These are phyloP conservation scores for Chromis chromis DNA, from an alignment of 2,797 vertebrate species.

Conservation along the genomic window DNA sequence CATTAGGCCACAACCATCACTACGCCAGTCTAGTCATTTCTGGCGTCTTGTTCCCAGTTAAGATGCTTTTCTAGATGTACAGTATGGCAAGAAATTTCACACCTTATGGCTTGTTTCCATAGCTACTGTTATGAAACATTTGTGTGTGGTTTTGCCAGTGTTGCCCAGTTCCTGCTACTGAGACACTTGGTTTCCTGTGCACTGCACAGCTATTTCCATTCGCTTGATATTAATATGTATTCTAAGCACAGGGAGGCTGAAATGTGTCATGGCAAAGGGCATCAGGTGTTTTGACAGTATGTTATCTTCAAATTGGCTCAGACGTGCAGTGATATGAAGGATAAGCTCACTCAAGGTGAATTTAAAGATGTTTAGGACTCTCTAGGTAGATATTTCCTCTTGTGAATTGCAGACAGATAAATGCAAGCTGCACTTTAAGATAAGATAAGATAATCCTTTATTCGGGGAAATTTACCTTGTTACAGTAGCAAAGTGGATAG, in stretches of 20 bases:
- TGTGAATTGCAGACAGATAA: background rate
- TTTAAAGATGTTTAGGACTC: constrained; percentile 2
- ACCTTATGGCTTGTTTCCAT: constrained; percentile 52
- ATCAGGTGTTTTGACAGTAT: constrained; percentile 3
- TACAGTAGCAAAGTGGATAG: too few species aligned
- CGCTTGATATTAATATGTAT: constrained; percentile 3
- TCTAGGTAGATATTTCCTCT: background rate
- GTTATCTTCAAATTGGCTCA: background rate
- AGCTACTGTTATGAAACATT: constrained; percentile 56
- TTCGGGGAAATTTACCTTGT: too few species aligned
- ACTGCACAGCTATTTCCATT: constrained; percentile 23
- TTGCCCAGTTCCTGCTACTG: constrained; percentile 53
- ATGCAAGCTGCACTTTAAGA: too few species aligned
- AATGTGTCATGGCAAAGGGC: constrained; percentile 7
- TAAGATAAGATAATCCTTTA: too few species aligned
- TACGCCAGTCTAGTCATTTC: constrained; percentile 3
- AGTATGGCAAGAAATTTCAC: constrained; percentile 33
- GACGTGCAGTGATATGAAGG: background rate
- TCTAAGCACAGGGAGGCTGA: background rate
- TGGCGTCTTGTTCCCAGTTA: constrained; percentile 18
- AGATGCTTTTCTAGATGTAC: constrained; percentile 14
- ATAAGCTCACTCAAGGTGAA: background rate
- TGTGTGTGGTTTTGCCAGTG: constrained; percentile 66
- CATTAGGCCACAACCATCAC: constrained; percentile 41
- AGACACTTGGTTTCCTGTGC: constrained; percentile 50